Base-by-base conservation (phyloP, 2,797 vertebrate genomes). In the Lepilemur septentrionalis region DNA sequence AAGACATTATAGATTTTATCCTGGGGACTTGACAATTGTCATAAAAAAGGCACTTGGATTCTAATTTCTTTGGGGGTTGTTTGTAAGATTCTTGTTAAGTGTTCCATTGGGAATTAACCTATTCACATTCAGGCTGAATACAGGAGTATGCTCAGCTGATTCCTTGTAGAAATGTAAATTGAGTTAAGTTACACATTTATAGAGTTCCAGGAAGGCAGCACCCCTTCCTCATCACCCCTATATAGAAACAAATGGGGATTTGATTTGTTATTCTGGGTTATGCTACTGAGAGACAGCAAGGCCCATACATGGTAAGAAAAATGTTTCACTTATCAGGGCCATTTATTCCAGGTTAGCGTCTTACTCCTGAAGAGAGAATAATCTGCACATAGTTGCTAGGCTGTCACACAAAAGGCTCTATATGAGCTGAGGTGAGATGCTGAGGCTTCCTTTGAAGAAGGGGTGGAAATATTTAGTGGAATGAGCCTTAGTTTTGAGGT, bases 11-110 rank as follows among this genome's bases (percentile, higher is more conserved):
- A 70, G 69, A 92, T 83, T 93, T 94, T 87, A 52, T 93, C 65
- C 61, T 23, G 25, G 70, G 69, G 43, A 89, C 85, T 75, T 95
- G 50, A 94, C 52, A 87, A 35, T 94, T 93, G 59, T 91, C 91
- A 94, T 95, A 95, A 95, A 96, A 93, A 91, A 86, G 75, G 52
- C 80, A 87, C 67, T 94, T 94, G 84, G 18, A 61, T 92, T 94
- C 79, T 95, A 94, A 97, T 97, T 87, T 95, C 50, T 95, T 52
- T 89, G 61, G 65, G 59, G 32, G n/a, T 86, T 95, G 52, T 91
- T 97, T 94, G 78, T 97, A 91, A 97, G 89, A 85, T 38, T 93
- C 81, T 95, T 91, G 0, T 57, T 57, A 81, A 89, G 48, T 84
- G 17, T 81, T 85, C 70, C 28, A 20, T 81, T 61, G 70, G 41